These are phyloP conservation scores for Miichthys miiuy DNA, from an alignment of 2,797 vertebrate genomes.

Conservation along the genomic window DNA sequence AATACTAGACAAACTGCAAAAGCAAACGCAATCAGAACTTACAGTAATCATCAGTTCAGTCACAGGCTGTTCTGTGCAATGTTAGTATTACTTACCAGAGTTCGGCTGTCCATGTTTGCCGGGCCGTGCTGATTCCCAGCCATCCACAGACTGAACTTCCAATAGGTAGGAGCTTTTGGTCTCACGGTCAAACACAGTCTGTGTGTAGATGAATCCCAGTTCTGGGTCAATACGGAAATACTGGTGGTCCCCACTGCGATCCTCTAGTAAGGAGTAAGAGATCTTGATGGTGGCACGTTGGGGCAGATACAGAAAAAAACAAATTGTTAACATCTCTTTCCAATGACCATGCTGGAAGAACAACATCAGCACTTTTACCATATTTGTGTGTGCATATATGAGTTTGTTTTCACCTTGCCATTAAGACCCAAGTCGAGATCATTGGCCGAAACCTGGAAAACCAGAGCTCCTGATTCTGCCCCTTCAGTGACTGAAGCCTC, in stretches of 20 bases:
- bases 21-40: not conserved
- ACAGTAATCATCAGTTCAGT: not conserved
- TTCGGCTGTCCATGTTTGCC: constrained; percentile 91
- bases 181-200: constrained; percentile 91
- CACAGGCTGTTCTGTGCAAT: not conserved
- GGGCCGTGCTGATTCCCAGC: constrained; percentile 90
- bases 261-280: constrained; percentile 90
- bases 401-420: constrained; percentile 84
- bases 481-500: constrained; percentile 91
- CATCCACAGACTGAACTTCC: constrained; percentile 90
- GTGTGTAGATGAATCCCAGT: constrained; percentile 88
- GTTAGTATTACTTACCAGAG: constrained; percentile 82
- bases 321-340: not conserved
- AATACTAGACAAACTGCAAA: not conserved
- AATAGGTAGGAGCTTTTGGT: constrained; percentile 90
- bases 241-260: constrained; percentile 89
- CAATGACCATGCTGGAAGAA: not conserved
- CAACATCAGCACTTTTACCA: not conserved
- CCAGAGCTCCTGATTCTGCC: constrained; percentile 85
- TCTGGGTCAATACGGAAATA: constrained; percentile 87
- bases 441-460: constrained; percentile 89
- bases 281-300: constrained; percentile 79
- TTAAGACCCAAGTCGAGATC: constrained; percentile 91
- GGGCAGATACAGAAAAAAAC: not conserved
- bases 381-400: not conserved